Evolutionary conservation across 2,113 vertebrate species (phyloP).

Genomic region (Caracal caracal): DNA sequence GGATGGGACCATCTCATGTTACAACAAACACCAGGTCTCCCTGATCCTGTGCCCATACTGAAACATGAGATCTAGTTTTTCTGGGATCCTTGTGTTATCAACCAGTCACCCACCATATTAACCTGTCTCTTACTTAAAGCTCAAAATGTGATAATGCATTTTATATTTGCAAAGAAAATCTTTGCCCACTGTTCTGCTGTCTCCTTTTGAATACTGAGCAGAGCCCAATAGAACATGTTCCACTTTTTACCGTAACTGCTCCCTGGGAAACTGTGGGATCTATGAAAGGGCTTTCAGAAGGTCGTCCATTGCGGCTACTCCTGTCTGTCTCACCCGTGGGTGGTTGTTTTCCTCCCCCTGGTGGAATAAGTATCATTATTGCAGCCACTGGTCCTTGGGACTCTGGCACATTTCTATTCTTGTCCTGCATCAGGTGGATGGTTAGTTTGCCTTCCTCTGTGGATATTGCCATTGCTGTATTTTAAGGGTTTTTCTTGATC

Average conservation of each 20-base stretch:
- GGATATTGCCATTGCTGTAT: background rate
- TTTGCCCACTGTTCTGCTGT: background rate
- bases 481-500: background rate
- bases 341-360: background rate
- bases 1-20: background rate
- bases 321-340: background rate
- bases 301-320: fast-evolving
- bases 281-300: background rate
- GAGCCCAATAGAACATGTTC: background rate
- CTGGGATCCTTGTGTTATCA: background rate
- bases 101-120: background rate
- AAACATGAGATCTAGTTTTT: background rate
- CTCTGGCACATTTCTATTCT: background rate
- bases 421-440: background rate
- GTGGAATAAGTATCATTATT: background rate
- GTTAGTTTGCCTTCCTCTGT: background rate
- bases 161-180: background rate
- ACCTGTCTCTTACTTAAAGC: background rate
- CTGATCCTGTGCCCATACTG: background rate
- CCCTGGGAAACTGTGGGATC: background rate
- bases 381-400: background rate
- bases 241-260: background rate
- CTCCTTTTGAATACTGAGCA: background rate
- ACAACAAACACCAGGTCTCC: background rate
- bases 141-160: background rate